These are phyloP conservation scores for Syrmaticus mikado DNA, from an alignment of 2,113 vertebrate genomes.

Conservation along the genomic window DNA sequence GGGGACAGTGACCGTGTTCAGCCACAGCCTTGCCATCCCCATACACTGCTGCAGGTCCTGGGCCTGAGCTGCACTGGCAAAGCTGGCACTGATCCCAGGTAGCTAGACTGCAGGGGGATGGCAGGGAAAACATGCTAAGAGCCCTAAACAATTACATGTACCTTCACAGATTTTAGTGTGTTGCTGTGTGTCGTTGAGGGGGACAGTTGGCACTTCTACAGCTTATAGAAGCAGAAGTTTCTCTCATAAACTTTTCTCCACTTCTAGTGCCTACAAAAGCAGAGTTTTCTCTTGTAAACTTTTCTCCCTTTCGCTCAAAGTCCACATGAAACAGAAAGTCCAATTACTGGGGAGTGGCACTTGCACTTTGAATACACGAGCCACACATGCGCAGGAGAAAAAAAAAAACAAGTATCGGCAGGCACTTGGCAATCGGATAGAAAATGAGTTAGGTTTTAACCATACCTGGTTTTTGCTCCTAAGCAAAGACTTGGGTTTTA, in stretches of 20 bases:
- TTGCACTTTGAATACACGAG: background rate
- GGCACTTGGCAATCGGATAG: background rate
- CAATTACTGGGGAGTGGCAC: accelerated
- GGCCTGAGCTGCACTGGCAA: background rate
- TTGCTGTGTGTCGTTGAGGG: background rate
- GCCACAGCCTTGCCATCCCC: background rate
- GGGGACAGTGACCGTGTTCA: background rate
- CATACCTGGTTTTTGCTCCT: background rate
- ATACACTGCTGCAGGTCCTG: background rate
- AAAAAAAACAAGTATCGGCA: background rate
- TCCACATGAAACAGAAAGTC: background rate
- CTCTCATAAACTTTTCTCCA: background rate
- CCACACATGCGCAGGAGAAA: background rate
- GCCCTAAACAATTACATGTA: background rate
- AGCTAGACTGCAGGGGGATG: background rate
- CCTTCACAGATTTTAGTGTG: background rate
- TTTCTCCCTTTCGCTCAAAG: background rate
- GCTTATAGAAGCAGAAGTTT: background rate
- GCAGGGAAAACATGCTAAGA: background rate
- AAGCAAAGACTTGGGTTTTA: background rate
- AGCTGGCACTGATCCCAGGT: background rate
- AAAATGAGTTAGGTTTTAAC: background rate
- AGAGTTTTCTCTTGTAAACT: background rate
- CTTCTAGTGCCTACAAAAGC: background rate
- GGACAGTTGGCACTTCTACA: background rate